phyloP scores from a whole-genome alignment of 2,888 invertebrate genomes.

The Cremastinae sp. region DNA sequence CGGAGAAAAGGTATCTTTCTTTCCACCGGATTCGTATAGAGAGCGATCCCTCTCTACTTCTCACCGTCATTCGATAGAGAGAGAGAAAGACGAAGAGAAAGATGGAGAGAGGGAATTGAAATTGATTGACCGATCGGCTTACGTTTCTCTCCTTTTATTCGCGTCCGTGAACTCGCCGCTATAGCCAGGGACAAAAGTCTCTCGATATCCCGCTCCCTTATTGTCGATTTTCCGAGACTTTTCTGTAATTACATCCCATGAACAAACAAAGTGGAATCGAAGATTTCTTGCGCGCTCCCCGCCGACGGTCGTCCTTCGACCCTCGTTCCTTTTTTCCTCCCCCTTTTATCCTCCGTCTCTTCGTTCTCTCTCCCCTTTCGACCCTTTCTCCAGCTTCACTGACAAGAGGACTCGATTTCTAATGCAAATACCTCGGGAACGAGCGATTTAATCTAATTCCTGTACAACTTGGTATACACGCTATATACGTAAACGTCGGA shows the following conservation, averaged over 20 bases:
- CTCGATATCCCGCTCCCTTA: constrained; percentile 21
- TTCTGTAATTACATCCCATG: constrained; percentile 63
- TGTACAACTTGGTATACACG: constrained; percentile 50
- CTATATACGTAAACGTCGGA: neutral
- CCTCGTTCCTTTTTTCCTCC: constrained; percentile 3
- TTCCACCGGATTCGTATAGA: constrained; percentile 6
- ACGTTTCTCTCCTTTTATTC: constrained; percentile 36
- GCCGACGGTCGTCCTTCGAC: constrained; percentile 13
- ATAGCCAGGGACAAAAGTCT: constrained; percentile 43
- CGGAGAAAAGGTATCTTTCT: constrained; percentile 42
- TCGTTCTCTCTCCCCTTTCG: constrained; percentile 2
- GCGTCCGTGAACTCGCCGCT: constrained; percentile 32
- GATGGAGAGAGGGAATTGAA: constrained; percentile 65
- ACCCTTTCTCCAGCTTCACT: constrained; percentile 1
- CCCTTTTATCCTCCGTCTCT: neutral
- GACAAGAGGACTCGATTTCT: constrained; percentile 58
- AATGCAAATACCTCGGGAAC: constrained; percentile 65
- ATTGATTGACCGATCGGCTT: constrained; percentile 66
- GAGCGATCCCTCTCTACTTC: constrained; percentile 42
- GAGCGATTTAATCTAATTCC: constrained; percentile 66
- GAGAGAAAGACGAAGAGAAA: no score
- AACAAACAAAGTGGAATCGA: constrained; percentile 61
- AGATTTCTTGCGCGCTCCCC: constrained; percentile 54
- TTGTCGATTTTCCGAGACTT: constrained; percentile 35
- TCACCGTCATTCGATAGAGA: constrained; percentile 53